Conservation (phyloP, 2,113 vertebrate species). For the Perca fluviatilis region DNA sequence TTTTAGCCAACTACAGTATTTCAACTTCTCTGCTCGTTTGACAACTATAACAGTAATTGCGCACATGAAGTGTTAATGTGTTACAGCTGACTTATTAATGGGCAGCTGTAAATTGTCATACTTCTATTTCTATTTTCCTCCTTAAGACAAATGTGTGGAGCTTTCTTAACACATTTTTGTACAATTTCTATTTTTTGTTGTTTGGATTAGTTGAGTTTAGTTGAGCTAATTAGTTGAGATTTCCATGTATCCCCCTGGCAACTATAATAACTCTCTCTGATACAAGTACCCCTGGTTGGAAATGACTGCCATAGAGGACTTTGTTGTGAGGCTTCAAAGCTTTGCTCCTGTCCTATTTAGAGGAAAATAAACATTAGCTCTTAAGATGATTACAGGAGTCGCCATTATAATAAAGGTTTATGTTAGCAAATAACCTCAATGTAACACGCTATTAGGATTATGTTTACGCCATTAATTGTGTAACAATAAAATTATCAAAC, state of each 20-base stretch:
- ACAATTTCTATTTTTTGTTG: not conserved
- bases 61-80: not conserved
- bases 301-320: slow-evolving; percentile 6
- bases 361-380: slow-evolving; percentile 48
- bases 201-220: not conserved
- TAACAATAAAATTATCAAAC: slow-evolving; percentile 48
- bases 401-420: slow-evolving; percentile 55
- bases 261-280: not conserved
- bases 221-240: not conserved
- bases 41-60: not conserved
- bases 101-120: not conserved
- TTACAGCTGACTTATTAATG: not conserved
- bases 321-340: slow-evolving; percentile 41
- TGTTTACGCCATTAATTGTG: slow-evolving; percentile 45
- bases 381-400: slow-evolving; percentile 57
- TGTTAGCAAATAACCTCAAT: slow-evolving; percentile 41
- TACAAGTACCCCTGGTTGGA: not conserved
- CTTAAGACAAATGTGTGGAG: not conserved
- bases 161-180: no score
- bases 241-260: not conserved
- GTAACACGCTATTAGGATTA: slow-evolving; percentile 44
- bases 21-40: not conserved
- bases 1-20: not conserved
- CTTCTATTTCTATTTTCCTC: not conserved
- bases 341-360: slow-evolving; percentile 40